Evolutionary conservation across 2,797 vertebrate genomes (phyloP), one percentile per base, ranked within the genome.

Genomic region (Masticophis lateralis): DNA sequence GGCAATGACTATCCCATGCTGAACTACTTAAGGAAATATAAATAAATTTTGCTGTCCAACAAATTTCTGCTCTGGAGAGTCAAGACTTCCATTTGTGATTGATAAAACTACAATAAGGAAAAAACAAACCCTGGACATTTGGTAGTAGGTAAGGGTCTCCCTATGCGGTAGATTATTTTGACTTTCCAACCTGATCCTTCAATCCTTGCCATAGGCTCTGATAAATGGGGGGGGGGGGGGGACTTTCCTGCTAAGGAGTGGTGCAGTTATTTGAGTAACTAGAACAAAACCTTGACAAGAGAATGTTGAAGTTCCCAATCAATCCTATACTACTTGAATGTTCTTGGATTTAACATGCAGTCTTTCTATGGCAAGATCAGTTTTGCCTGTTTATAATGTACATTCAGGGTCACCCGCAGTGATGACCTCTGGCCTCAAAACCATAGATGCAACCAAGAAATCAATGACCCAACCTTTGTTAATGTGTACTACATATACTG

Each of bases 61-160:
- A 74, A 61, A 61, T 12, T 25, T 79, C 13, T 89, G 14, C 7
- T 28, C 13, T 86, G 13, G 47, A 59, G 94, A 92, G 3, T 66
- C 61, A 88, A 87, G 74, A 90, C 88, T 69, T 57, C 32, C 87
- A 83, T 91, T 86, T 43, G 2, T 63, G 28, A 43, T 28, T 74
- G 94, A 89, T 37, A 91, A 91, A 61, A 93, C 86, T 27, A 57
- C 47, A 93, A 83, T 27, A 91, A 86, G 57, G 27, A 16, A 27
- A 12, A 43, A 79, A 79, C 7, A 43, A 83, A 83, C 20, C 32
- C 18, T 90, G 89, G 14, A 5, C 18, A 69, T 74, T 90, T 22
- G 1, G 10, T 53, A 53, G 57, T 56, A 53, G 9, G 18, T 28
- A 47, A 90, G 4, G 37, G 7, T 22, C 28, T 32, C 11, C 1